Evolutionary conservation across 2,113 vertebrate genomes (phyloP).

Genomic region (Megaceryle maxima): DNA sequence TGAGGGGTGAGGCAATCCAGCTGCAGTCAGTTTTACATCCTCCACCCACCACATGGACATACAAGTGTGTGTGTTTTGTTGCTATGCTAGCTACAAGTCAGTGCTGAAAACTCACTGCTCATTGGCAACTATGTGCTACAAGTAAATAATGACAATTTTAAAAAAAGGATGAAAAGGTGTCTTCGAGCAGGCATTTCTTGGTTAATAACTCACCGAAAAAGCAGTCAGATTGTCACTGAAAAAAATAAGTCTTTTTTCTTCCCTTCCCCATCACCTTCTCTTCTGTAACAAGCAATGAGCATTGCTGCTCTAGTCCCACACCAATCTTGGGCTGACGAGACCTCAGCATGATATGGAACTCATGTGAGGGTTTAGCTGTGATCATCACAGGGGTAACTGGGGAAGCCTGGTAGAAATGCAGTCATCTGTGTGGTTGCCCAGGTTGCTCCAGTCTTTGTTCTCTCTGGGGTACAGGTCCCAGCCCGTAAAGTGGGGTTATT

Average conservation of each 20-base stretch:
- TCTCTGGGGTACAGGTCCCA: background rate
- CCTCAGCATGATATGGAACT: background rate
- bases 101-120: background rate
- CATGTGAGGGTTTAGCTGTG: background rate
- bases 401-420: background rate
- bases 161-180: background rate
- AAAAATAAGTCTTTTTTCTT: background rate
- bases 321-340: background rate
- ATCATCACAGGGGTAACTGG: background rate
- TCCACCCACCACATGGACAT: background rate
- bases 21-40: background rate
- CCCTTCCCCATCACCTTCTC: background rate
- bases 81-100: background rate
- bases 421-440: background rate
- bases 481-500: background rate
- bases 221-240: background rate
- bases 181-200: background rate
- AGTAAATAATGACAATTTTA: background rate
- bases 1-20: background rate
- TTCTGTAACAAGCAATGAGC: background rate
- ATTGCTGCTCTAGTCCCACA: background rate
- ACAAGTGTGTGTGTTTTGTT: background rate
- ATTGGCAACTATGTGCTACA: background rate
- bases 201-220: background rate
- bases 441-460: background rate